Percentiles rank a stretch among this genome's conserved stretches.
Conservation (phyloP, 2,888 invertebrate genomes). For the Leptopilina syphax region DNA sequence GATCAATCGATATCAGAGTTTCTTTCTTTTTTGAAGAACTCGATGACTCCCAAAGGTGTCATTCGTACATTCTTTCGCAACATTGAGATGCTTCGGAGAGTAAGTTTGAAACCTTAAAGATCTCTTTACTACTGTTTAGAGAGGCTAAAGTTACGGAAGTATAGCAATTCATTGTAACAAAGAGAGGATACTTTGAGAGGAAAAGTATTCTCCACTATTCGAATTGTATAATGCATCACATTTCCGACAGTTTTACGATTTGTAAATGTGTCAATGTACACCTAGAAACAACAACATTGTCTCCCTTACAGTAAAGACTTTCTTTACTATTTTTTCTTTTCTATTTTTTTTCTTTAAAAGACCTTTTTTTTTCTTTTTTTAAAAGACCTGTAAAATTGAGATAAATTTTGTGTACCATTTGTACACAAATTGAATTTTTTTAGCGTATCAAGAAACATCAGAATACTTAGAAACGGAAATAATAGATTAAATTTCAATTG, state of each 20-base stretch:
- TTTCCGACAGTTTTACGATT: no score
- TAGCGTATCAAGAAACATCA: background rate
- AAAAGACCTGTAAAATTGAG: no score
- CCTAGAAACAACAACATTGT: no score
- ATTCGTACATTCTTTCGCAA: constrained; percentile 5
- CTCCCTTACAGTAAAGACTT: no score
- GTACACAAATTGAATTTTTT: no score
- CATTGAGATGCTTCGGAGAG: background rate
- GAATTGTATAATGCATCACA: background rate
- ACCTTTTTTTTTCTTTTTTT: no score
- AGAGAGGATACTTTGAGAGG: background rate
- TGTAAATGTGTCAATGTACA: no score
- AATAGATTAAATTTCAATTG: background rate
- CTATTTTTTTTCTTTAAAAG: no score
- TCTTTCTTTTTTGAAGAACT: constrained; percentile 5
- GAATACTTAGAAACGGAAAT: background rate
- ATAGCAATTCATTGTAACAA: background rate
- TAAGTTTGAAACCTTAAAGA: background rate
- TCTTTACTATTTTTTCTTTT: no score
- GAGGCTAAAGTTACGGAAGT: constrained; percentile 4
- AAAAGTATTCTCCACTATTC: background rate
- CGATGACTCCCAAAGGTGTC: constrained; percentile 10
- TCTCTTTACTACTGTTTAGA: background rate
- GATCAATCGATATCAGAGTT: constrained; percentile 9
- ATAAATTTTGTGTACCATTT: no score